phyloP scores from a whole-genome alignment of 1,140 invertebrate genomes.

The Pseudoatta argentina region DNA sequence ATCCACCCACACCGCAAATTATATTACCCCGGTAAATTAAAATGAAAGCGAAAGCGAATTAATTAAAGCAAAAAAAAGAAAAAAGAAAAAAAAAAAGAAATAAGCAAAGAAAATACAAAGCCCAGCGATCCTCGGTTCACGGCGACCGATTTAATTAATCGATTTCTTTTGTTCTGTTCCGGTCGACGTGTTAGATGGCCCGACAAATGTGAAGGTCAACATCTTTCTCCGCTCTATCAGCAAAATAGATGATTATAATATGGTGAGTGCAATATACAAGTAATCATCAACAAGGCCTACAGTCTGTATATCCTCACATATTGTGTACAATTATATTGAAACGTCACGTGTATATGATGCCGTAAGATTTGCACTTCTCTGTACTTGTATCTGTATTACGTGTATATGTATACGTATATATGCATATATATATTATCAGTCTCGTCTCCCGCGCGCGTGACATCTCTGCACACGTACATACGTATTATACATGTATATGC shows the following conservation, averaged over 20 bases:
- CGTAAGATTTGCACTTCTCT: constrained; percentile 82
- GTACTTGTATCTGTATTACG: constrained; percentile 80
- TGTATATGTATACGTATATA: constrained; percentile 75
- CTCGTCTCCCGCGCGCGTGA: constrained; percentile 36
- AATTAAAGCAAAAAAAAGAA: not conserved
- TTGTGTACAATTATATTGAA: constrained; percentile 81
- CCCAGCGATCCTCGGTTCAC: constrained; percentile 65
- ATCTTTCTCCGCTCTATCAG: constrained; percentile 98
- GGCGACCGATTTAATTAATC: constrained; percentile 75
- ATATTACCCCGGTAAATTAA: constrained; percentile 30
- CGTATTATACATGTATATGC: constrained; percentile 36
- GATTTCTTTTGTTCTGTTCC: constrained; percentile 86
- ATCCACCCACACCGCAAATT: constrained; percentile 25
- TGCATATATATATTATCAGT: constrained; percentile 57
- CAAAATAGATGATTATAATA: constrained; percentile 99
- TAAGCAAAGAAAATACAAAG: constrained; percentile 32
- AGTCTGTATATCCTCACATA: constrained; percentile 82
- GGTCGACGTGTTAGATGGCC: constrained; percentile 88
- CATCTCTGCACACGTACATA: constrained; percentile 2
- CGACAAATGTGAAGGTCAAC: constrained; percentile 95
- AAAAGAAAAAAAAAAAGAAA: too few species aligned
- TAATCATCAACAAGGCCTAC: constrained; percentile 81
- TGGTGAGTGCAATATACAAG: constrained; percentile 92
- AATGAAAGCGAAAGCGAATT: constrained; percentile 30
- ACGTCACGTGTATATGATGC: constrained; percentile 83